Evolutionary conservation across 2,797 vertebrate genomes (phyloP).

Genomic region (Myotis pilosus): DNA sequence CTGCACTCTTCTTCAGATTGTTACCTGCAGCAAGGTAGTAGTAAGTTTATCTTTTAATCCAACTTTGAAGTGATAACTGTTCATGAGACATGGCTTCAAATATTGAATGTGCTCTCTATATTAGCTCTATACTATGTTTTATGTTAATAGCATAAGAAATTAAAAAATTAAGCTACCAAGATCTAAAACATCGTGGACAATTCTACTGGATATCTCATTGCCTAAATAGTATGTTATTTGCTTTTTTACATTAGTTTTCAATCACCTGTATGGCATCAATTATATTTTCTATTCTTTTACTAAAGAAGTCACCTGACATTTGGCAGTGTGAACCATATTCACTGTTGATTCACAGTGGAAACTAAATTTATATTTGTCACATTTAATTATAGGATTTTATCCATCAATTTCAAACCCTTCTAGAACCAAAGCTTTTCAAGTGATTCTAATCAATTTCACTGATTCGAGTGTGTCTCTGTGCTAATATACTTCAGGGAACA

Average conservation of each 20-base stretch:
- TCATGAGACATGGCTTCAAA: neutral
- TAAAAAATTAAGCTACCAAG: neutral
- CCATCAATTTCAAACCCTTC: neutral
- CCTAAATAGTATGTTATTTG: neutral
- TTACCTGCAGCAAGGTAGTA: neutral
- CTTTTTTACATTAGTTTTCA: neutral
- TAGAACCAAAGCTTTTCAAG: neutral
- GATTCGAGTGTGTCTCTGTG: neutral
- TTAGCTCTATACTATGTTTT: neutral
- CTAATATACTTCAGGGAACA: neutral
- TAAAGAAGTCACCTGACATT: neutral
- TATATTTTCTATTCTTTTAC: neutral
- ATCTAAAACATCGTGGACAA: neutral
- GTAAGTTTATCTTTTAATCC: neutral
- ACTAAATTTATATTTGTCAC: neutral
- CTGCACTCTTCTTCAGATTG: neutral
- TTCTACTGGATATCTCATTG: neutral
- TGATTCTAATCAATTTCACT: neutral
- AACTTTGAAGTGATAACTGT: neutral
- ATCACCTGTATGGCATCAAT: neutral
- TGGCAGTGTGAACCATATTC: neutral
- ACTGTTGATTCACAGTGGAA: neutral
- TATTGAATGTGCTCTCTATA: neutral
- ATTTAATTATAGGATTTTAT: neutral
- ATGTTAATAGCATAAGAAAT: neutral